Base-by-base conservation (phyloP, 2,113 vertebrate genomes). In the Martes martes region DNA sequence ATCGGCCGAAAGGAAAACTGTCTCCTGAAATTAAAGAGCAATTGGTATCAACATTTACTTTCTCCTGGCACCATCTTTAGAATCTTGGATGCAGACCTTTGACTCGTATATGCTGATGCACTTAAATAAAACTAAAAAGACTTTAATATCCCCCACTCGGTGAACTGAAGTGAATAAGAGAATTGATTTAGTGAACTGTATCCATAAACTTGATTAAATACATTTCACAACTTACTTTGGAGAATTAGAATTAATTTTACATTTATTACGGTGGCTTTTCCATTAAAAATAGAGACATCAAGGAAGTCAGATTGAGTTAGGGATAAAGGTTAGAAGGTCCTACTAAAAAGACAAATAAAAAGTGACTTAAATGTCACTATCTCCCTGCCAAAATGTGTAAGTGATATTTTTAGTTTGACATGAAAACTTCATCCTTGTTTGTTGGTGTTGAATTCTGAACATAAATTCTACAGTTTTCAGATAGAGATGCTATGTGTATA, bases 361-460 rank as follows among this genome's bases (percentile, higher is more conserved):
- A 96, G 61, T 97, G 81, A 98, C 93, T 98, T 90, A 96, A 97
- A 96, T 80, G 61, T 91, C 24, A 69, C 26, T 2, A 93, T 97
- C 73, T 95, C 65, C 59, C 91, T 97, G 50, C 42, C 96, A 97
- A 97, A 91, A 57, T 93, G 45, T 93, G 36, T 96, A 86, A 96
- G 59, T 97, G 94, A 96, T 98, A 79, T 94, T 98, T 96, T 89
- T 79, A 94, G 82, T 97, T 98, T 96, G 97, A 96, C 95, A 97
- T 90, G 80, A 97, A 93, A 97, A 96, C 28, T 88, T 36, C 81
- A 96, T 92, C 79, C 59, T 93, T 95, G 50, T 83, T 91, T 93
- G n/a, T 96, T 97, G 84, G 78, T 98, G 84, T 87, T 98, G 94
- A 98, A 83, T 96, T 96, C 61, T 92, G 97, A 98, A 94, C 65